Percentiles rank a stretch among this genome's conserved stretches.
Conservation (phyloP, 2,797 vertebrate species). For the Gymnoscopelus microlampas region DNA sequence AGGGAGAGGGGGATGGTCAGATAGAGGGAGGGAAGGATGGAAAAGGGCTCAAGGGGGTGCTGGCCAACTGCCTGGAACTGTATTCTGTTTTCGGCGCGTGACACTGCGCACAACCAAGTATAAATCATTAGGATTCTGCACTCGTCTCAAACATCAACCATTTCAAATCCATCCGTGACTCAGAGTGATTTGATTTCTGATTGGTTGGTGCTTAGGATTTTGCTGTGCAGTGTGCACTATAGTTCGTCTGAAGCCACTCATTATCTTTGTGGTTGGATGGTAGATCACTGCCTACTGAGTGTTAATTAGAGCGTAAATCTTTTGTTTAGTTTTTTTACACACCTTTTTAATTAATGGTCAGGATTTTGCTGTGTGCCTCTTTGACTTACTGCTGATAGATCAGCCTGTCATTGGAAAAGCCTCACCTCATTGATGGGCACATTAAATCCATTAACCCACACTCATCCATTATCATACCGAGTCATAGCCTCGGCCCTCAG, state of each 20-base stretch:
- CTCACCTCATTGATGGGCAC: neutral
- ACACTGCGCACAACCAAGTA: too few relatives aligned
- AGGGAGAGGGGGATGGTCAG: neutral
- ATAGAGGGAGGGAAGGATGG: conserved; percentile 22
- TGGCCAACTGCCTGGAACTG: conserved; percentile 50
- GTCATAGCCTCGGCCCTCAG: neutral
- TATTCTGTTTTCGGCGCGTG: neutral
- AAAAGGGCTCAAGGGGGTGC: conserved; percentile 42
- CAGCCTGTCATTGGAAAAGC: neutral
- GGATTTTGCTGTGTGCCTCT: too few relatives aligned
- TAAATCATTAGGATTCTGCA: conserved; percentile 13
- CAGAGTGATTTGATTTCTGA: conserved; percentile 7
- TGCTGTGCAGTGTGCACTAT: too few relatives aligned
- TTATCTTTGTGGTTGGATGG: too few relatives aligned
- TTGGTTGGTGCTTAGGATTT: neutral
- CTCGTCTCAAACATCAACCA: neutral
- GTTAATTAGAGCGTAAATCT: too few relatives aligned
- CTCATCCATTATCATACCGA: neutral
- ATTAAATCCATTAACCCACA: neutral
- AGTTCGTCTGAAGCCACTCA: too few relatives aligned
- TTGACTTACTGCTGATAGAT: too few relatives aligned
- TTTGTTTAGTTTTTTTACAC: too few relatives aligned
- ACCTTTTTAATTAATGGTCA: too few relatives aligned
- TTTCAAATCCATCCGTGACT: conserved; percentile 16
- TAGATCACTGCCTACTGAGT: too few relatives aligned